Conservation (phyloP, 1,140 invertebrate genomes). For the Ptiloglossa arizonensis region DNA sequence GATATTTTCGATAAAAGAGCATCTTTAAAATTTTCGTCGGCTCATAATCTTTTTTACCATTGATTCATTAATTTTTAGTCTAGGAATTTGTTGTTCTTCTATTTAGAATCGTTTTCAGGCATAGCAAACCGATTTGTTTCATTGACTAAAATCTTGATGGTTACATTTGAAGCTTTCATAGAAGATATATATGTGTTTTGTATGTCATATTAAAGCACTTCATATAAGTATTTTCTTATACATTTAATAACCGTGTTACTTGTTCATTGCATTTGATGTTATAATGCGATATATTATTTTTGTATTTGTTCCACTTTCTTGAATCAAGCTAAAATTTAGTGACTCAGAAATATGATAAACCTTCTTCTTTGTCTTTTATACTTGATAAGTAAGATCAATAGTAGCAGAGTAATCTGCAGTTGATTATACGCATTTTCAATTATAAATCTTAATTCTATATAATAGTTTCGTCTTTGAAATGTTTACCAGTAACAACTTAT, state of each 20-base stretch:
- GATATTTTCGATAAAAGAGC: conserved; percentile 67
- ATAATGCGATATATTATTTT: conserved; percentile 45
- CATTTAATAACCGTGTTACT: conserved; percentile 58
- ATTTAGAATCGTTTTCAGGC: conserved; percentile 35
- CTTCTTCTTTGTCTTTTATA: conserved; percentile 13
- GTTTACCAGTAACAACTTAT: conserved; percentile 13
- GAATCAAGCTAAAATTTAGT: conserved; percentile 36
- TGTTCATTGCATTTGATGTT: conserved; percentile 45
- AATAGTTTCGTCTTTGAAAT: not conserved
- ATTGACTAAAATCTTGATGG: conserved; percentile 50
- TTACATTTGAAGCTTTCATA: conserved; percentile 46
- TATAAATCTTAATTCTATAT: conserved; percentile 37
- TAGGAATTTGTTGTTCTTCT: conserved; percentile 26
- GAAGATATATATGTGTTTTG: conserved; percentile 23
- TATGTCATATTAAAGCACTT: conserved; percentile 62
- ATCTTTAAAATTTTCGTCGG: conserved; percentile 68
- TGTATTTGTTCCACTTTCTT: conserved; percentile 34
- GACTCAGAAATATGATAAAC: conserved; percentile 20
- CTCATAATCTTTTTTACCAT: conserved; percentile 41
- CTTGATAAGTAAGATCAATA: conserved; percentile 7
- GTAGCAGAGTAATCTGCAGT: conserved; percentile 18
- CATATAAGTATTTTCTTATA: conserved; percentile 56
- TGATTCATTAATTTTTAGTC: conserved; percentile 32
- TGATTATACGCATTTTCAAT: conserved; percentile 41
- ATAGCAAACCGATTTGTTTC: conserved; percentile 43